Conservation (phyloP, 2,888 invertebrate species). For the Apoderus coryli region DNA sequence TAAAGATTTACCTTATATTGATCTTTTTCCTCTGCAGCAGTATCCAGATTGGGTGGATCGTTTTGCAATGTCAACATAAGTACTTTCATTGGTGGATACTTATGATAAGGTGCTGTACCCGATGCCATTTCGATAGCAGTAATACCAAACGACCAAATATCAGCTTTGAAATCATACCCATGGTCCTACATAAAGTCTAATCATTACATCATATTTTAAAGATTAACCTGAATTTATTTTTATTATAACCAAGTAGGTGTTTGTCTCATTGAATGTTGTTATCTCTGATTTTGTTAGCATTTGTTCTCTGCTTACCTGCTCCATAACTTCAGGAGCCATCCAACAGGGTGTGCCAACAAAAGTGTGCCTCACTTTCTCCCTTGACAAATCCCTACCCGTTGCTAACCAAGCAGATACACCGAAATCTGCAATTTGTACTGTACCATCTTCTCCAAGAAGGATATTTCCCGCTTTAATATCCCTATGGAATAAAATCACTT, state of each 20-base stretch:
- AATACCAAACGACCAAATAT: conserved; percentile 88
- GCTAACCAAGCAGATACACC: conserved; percentile 97
- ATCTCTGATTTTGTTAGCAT: not conserved
- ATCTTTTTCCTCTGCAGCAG: conserved; percentile 89
- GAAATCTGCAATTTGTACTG: conserved; percentile 97
- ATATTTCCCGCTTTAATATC: conserved; percentile 98
- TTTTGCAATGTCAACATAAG: conserved; percentile 96
- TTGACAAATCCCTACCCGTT: conserved; percentile 81
- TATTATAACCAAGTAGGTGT: too few species aligned
- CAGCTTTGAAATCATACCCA: conserved; percentile 97
- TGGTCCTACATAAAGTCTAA: conserved; percentile 48
- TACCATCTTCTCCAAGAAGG: conserved; percentile 88
- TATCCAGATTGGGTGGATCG: conserved; percentile 92
- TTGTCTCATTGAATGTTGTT: not conserved
- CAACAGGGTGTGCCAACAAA: conserved; percentile 99
- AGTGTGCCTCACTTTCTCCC: conserved; percentile 91
- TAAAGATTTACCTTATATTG: conserved; percentile 63
- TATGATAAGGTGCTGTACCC: conserved; percentile 96
- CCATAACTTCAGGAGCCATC: conserved; percentile 99
- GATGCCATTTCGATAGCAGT: conserved; percentile 99
- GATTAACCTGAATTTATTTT: too few species aligned
- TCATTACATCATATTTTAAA: conserved; percentile 3
- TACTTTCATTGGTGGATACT: conserved; percentile 98
- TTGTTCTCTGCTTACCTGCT: conserved; percentile 50
- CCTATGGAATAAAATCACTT: conserved; percentile 39